Base-by-base conservation (phyloP, 2,113 vertebrate genomes). In the Coreoperca whiteheadi region DNA sequence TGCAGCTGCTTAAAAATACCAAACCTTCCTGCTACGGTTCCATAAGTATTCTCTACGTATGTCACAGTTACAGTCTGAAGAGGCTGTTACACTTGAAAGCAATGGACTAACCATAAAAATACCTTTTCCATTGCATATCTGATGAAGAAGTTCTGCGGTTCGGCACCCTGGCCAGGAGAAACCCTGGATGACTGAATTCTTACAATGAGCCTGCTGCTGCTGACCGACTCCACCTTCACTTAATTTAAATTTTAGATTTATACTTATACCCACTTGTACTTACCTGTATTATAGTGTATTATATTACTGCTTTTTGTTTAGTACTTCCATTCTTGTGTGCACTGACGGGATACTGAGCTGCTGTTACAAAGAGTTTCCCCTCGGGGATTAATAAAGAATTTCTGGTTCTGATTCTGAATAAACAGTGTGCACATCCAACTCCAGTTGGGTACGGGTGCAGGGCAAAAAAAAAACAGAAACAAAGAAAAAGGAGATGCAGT, bases 1-100 rank as follows among this genome's bases (percentile, higher is more conserved):
- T 2, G 68, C 86, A 87, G 68, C 68, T 77, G 77, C 56, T 64
- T 30, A 48, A 70, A 77, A 70, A 77, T 46, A 68, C 30, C 14
- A 28, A 70, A 81, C 39, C 25, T 23, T 68, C 53, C 81, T 56
- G 56, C 41, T n/a, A 56, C 25, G 56, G 7, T 12, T 56, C 46
- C n/a, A 9, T 25, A 50, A 14, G 12, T 37, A 6, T 67, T 41
- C 37, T 41, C 46, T 2, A 23, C 25, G 4, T 25, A 8, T 50
- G 25, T 23, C 8, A 30, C 37, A 56, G 20, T n/a, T 8, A 43
- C 28, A 34, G 43, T 46, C 28, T 30, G 18, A 37, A 37, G 57
- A 71, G 51, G n/a, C 60, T n/a, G 16, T 48, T 39, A 18, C 28
- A 68, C 9, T 20, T 23, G 6, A 61, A n/a, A 23, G 51, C 14